These are phyloP conservation scores for Pomatostomus ruficeps DNA, from an alignment of 2,113 vertebrate genomes.

Conservation along the genomic window DNA sequence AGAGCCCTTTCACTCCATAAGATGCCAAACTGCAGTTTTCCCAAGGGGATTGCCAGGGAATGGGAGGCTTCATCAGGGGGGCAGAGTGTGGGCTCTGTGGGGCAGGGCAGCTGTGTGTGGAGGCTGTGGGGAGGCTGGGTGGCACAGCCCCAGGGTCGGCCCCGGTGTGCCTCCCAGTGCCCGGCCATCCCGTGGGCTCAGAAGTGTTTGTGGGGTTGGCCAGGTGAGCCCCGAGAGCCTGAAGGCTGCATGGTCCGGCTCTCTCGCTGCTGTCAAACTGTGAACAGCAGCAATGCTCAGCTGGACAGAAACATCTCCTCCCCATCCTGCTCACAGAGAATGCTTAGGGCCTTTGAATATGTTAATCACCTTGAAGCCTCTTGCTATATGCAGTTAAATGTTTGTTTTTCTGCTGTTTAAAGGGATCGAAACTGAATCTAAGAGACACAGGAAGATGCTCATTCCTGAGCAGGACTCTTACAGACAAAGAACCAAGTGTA, in stretches of 20 bases:
- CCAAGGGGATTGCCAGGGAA: too few species aligned
- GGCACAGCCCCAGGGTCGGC: neutral
- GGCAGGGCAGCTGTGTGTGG: neutral
- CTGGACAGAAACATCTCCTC: neutral
- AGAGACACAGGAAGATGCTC: neutral
- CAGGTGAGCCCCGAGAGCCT: neutral
- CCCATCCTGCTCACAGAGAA: neutral
- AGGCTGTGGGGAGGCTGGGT: neutral
- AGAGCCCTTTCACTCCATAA: neutral
- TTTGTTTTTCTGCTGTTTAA: neutral
- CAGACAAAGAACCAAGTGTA: neutral
- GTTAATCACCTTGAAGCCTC: neutral
- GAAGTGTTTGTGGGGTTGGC: accelerated
- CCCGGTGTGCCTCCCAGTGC: accelerated
- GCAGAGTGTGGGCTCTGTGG: neutral
- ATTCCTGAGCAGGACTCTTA: neutral
- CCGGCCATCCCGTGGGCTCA: accelerated
- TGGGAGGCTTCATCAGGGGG: neutral
- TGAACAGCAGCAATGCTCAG: neutral
- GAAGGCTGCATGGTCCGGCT: accelerated
- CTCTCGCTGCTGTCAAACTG: neutral
- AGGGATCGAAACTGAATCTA: neutral
- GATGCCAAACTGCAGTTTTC: neutral
- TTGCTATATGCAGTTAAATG: neutral
- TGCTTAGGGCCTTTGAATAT: neutral